Base-by-base conservation (phyloP, 35 echinoderm and acorn worm species). In the Apostichopus californicus region DNA sequence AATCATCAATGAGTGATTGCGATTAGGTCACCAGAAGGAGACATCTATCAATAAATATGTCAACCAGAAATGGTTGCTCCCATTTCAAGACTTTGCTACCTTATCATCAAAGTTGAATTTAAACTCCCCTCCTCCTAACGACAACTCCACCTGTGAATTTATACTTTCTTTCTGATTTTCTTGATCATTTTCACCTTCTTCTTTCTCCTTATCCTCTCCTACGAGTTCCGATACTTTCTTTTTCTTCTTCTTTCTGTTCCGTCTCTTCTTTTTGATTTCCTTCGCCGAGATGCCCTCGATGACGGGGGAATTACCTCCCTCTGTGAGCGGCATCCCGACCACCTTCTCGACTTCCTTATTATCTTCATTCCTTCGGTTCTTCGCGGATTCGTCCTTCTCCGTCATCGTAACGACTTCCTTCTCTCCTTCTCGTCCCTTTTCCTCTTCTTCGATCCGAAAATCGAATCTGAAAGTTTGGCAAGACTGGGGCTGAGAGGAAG, bases 201-300 rank as follows among this genome's bases (percentile, higher is more conserved):
- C 13, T 12, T 89, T 57, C 26, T n/a, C 56, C 20, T 57, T 66
- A 12, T 59, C 63, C 8, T 89, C 61, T 8, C 64, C 64, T 68
- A 75, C 21, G 2, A 65, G 23, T 26, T 89, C 61, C 0, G 58
- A 52, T 18, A 54, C 68, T 34, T 89, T 89, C 63, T 89, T 89
- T 64, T 89, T 89, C 18, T 72, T 89, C 86, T 89, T 89, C 28
- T 66, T 89, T 72, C 86, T 68, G 46, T 89, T 89, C 60, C 86
- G 58, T 55, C 72, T 89, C 86, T 89, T 89, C 24, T 89, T 89
- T 64, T 89, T 89, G 2, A 4, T 7, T 75, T 89, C 86, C 24
- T 75, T 64, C 34, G 57, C 63, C 24, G 26, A 68, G 5, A 89
- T 10, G 3, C 52, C 64, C 52, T 89, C 86, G 22, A 89, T 89